Base-by-base conservation (phyloP, 2,888 invertebrate genomes). In the Thereva unica region DNA sequence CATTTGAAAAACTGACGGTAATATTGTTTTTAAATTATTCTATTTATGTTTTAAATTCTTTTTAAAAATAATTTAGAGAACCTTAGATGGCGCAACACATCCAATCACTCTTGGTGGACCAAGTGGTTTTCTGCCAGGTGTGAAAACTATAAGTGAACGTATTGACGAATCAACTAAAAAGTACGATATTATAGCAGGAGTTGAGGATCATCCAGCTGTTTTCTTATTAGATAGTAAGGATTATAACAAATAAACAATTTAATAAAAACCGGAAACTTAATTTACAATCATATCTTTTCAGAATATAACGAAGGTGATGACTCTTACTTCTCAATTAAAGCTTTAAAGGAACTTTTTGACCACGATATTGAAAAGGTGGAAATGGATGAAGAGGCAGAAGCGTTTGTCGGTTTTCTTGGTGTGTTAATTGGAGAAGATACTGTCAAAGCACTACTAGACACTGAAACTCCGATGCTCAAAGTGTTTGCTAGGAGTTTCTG, bases 181-280 rank as follows among this genome's bases (percentile, higher is more conserved):
- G 35, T 64, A 67, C 57, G 64, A 50, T 12, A 73, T 40, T n/a
- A 49, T 67, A 5, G 52, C 56, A 12, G 67, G 67, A 57, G 50
- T 64, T 37, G 67, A 64, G 9, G 53, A 67, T 44, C 56, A 67
- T 52, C 64, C 64, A 6, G 4, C 53, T 23, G 47, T 63, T 35
- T 52, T 56, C 57, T 40, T 64, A 12, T 4, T 52, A 10, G 67
- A 67, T 45, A 53, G 59, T 55, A 9, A 56, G 5, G 5, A 4
- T 10, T 6, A 10, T 41, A 52, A 23, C 23, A 23, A 23, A 23
- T 34, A 52, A 34, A 34, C 3, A 6, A 5, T 3, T 5, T 35
- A 34, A 9, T 34, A 5, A 35, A 6, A 52, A 52, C 4, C 23
- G 4, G 10, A 12, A 6, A 10, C 4, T 55, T 55, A 10, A 12